Conservation (phyloP, 37 sponge, comb jelly and placozoan species). For the Eunapius fragilis region DNA sequence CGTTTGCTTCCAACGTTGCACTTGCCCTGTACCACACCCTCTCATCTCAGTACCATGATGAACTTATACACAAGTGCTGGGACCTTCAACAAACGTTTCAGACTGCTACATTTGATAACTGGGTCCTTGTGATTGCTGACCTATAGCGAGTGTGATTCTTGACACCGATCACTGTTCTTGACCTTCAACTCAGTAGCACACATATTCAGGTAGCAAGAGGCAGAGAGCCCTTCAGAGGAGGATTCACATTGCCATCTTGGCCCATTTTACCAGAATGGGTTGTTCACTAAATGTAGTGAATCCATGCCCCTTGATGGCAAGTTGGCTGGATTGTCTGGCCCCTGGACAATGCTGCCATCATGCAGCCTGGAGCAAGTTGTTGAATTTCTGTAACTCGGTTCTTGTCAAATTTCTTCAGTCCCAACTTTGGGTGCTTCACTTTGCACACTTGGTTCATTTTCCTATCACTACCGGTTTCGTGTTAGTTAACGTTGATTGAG, state of each 20-base stretch:
- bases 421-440: too few relatives aligned
- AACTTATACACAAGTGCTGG: constrained; percentile 1
- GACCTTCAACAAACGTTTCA: not conserved
- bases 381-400: constrained; percentile 20
- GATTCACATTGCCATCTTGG: constrained; percentile 4
- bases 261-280: constrained; percentile 2
- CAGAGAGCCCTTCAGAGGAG: not conserved
- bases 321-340: constrained; percentile 32
- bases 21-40: not conserved
- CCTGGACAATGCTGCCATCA: constrained; percentile 22
- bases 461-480: too few relatives aligned
- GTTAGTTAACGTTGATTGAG: too few relatives aligned
- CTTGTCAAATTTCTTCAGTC: too few relatives aligned
- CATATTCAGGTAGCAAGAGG: too few relatives aligned
- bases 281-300: not conserved
- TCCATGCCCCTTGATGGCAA: constrained; percentile 18
- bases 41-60: not conserved
- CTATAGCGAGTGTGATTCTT: not conserved
- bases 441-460: too few relatives aligned
- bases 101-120: constrained; percentile 6
- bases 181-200: constrained; percentile 4
- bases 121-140: not conserved
- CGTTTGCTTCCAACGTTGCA: not conserved
- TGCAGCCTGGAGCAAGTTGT: not conserved
- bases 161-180: not conserved